A percentile compares a stretch with the other conserved stretches of the same genome.
Conservation (phyloP, 1,140 invertebrate genomes). For the Sitophilus oryzae region DNA sequence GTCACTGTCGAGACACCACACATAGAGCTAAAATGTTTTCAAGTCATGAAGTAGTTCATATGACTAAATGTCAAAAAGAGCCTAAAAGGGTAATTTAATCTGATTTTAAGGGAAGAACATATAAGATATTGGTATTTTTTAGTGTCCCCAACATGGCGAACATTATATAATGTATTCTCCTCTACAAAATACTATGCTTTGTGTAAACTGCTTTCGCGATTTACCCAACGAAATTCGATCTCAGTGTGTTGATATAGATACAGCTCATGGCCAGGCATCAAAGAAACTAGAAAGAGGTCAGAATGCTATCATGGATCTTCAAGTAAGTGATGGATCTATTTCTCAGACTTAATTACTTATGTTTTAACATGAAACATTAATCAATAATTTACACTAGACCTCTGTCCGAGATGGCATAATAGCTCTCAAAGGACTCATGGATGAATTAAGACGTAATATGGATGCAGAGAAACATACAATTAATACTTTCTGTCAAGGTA, state of each 20-base stretch:
- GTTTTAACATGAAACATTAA: not conserved
- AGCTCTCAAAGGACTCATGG: slow-evolving; percentile 58
- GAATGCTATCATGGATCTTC: slow-evolving; percentile 43
- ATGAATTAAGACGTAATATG: slow-evolving; percentile 59
- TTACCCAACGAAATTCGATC: slow-evolving; percentile 56
- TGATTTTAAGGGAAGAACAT: not conserved
- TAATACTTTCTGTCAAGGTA: slow-evolving; percentile 60
- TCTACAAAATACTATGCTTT: slow-evolving; percentile 60
- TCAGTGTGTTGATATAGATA: slow-evolving; percentile 67
- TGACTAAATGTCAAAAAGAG: slow-evolving; percentile 64
- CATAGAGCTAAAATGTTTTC: slow-evolving; percentile 71
- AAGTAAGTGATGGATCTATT: slow-evolving; percentile 20
- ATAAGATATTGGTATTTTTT: slow-evolving; percentile 26
- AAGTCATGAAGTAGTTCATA: slow-evolving; percentile 62
- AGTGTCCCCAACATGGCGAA: slow-evolving; percentile 62
- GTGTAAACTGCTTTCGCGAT: slow-evolving; percentile 65
- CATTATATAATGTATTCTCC: slow-evolving; percentile 68
- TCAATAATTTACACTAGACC: slow-evolving; percentile 41
- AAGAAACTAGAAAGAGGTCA: slow-evolving; percentile 59
- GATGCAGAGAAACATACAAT: slow-evolving; percentile 61
- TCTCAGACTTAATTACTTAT: not conserved
- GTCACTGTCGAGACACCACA: slow-evolving; percentile 62
- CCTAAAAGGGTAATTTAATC: slow-evolving; percentile 50
- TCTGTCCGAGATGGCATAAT: slow-evolving; percentile 59
- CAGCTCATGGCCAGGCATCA: slow-evolving; percentile 61